Evolutionary conservation across 2,888 invertebrate genomes (phyloP).

Genomic region (Agrochola lota): DNA sequence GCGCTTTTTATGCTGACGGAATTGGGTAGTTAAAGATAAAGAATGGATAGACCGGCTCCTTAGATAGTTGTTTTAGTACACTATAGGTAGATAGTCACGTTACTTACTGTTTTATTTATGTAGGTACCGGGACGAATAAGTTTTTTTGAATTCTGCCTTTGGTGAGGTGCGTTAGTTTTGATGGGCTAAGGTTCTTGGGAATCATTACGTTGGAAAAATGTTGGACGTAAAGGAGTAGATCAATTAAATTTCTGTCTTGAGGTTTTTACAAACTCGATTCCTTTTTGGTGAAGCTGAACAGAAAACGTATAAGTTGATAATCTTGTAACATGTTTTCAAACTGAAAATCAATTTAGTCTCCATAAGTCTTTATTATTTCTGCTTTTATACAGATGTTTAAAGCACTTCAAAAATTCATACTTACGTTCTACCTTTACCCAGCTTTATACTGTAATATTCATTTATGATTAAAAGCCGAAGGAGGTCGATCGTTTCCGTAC

Average conservation of each 20-base stretch:
- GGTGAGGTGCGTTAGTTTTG: slow-evolving; percentile 53
- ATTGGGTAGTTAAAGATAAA: slow-evolving; percentile 87
- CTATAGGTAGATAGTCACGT: slow-evolving; percentile 64
- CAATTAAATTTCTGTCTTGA: slow-evolving; percentile 41
- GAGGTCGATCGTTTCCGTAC: slow-evolving; percentile 79
- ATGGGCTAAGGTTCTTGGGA: slow-evolving; percentile 35
- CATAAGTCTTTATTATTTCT: neutral
- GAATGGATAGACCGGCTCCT: slow-evolving; percentile 82
- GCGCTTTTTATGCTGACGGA: slow-evolving; percentile 86
- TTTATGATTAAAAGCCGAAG: slow-evolving; percentile 80
- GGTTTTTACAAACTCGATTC: neutral
- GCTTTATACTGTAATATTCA: slow-evolving; percentile 76
- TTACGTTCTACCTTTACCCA: slow-evolving; percentile 38
- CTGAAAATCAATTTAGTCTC: neutral
- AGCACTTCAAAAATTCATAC: neutral
- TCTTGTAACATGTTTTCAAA: neutral
- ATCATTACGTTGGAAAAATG: slow-evolving; percentile 14
- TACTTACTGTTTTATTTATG: slow-evolving; percentile 68
- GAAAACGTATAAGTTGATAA: neutral
- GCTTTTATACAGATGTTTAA: neutral
- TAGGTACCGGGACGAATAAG: slow-evolving; percentile 56
- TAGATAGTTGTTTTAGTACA: slow-evolving; percentile 75
- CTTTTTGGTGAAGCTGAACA: neutral
- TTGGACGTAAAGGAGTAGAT: slow-evolving; percentile 17
- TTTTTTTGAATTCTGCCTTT: slow-evolving; percentile 52